Conservation (phyloP, 2,888 invertebrate species). For the Thera britannica region DNA sequence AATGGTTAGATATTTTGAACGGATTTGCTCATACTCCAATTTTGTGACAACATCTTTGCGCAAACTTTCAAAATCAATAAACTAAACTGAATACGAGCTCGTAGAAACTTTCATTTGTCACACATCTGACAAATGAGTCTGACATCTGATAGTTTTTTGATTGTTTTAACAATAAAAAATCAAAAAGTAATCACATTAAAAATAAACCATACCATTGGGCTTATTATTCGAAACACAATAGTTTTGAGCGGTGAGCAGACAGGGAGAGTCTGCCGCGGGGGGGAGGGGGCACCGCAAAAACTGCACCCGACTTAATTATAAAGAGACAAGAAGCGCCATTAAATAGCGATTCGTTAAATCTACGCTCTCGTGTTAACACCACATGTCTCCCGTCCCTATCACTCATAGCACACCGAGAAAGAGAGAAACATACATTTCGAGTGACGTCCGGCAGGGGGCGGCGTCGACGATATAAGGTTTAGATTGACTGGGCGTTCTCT, state of each 20-base stretch:
- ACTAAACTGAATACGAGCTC: not conserved
- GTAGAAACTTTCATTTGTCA: slow-evolving; percentile 6
- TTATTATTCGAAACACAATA: slow-evolving; percentile 71
- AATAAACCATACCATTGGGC: slow-evolving; percentile 58
- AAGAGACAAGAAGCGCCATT: slow-evolving; percentile 85
- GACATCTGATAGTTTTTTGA: slow-evolving; percentile 28
- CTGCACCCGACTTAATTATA: slow-evolving; percentile 85
- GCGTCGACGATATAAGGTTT: slow-evolving; percentile 79
- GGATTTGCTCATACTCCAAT: no score
- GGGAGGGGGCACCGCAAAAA: slow-evolving; percentile 73
- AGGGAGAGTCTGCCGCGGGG: slow-evolving; percentile 41
- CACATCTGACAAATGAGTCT: slow-evolving; percentile 5
- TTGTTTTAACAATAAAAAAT: slow-evolving; percentile 32
- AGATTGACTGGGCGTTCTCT: slow-evolving; percentile 84
- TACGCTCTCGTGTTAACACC: slow-evolving; percentile 82
- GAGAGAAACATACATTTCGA: slow-evolving; percentile 54
- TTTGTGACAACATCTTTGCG: not conserved
- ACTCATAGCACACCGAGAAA: slow-evolving; percentile 40
- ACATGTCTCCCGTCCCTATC: slow-evolving; percentile 62
- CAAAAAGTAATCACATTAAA: slow-evolving; percentile 49
- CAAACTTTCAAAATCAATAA: slow-evolving; percentile 2
- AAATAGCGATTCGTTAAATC: slow-evolving; percentile 85
- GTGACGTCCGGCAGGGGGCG: slow-evolving; percentile 90
- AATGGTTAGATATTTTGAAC: no score
- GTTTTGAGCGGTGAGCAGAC: slow-evolving; percentile 56